Base-by-base conservation (phyloP, 2,888 invertebrate species). In the Drosophila kambysellisi region DNA sequence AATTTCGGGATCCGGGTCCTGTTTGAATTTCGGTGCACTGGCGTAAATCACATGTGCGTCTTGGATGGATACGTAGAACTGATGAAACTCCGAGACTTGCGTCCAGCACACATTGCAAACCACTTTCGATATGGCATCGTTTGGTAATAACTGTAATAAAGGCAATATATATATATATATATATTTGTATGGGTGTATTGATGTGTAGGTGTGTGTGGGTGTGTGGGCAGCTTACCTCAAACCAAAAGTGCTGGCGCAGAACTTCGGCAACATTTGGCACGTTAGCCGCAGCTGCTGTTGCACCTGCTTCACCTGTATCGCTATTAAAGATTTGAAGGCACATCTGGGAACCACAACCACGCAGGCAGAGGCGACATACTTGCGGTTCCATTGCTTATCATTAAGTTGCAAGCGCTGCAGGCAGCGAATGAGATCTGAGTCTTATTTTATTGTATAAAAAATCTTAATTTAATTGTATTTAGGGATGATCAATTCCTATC, bases 41-140 rank as follows among this genome's bases (percentile, higher is more conserved):
- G 63, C 82, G 51, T 69, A 92, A 68, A 67, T 80, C 12, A 66
- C 74, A 67, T 93, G 93, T 12, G 91, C 92, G 71, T 91, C 88
- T 63, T 91, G 88, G n/a, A 92, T 89, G 20, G 89, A 86, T 33
- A 91, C 69, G 70, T 92, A 93, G 70, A 91, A 93, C 64, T 91
- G 87, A 73, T 93, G 92, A 51, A 93, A 93, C 60, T 89, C 90
- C 2, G 85, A 85, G 7, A 92, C 89, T 67, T 91, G 91, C n/a
- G 83, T 79, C 92, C 92, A 93, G 71, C 93, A 93, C n/a, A 82
- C 78, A 56, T 87, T 83, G 70, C 93, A 93, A 61, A 93, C 90
- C 35, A 89, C 88, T 53, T 89, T 91, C 4, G 91, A 88, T 67
- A 90, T 80, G 9, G 76, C 79, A 80, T 93, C 91, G 69, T 90